phyloP scores from a whole-genome alignment of 2,797 vertebrate genomes.

The Erpetoichthys calabaricus region DNA sequence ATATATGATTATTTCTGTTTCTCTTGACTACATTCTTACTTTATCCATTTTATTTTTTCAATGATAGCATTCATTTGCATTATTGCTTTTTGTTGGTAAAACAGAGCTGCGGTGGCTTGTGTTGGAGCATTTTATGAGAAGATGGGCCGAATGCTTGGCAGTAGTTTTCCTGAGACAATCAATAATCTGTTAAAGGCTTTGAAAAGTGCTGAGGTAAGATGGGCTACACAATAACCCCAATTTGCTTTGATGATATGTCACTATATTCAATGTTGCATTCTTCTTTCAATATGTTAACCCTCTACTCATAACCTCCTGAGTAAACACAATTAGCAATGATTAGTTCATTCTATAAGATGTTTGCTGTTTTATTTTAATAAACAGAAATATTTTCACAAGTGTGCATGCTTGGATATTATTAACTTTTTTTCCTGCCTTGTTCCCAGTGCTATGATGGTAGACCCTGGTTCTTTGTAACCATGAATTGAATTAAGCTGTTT shows the following conservation, averaged over 20 bases:
- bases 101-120: slow-evolving; percentile 87
- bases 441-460: too few species aligned
- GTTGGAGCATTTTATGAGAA: slow-evolving; percentile 96
- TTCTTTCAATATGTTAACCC: too few species aligned
- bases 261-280: not conserved
- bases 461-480: too few species aligned
- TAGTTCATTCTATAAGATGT: too few species aligned
- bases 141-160: slow-evolving; percentile 95
- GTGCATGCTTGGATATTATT: too few species aligned
- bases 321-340: too few species aligned
- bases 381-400: too few species aligned
- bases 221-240: not conserved
- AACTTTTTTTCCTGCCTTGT: too few species aligned
- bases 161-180: slow-evolving; percentile 93
- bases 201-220: slow-evolving; percentile 85
- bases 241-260: not conserved
- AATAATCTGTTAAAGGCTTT: slow-evolving; percentile 92
- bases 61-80: not conserved
- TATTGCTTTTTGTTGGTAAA: slow-evolving; percentile 16
- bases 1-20: too few species aligned
- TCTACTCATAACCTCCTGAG: too few species aligned
- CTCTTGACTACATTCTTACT: not conserved
- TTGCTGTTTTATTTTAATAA: too few species aligned
- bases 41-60: not conserved
- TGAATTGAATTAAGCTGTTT: too few species aligned